phyloP scores from a whole-genome alignment of 1,140 invertebrate species.

The Magallana angulata region DNA sequence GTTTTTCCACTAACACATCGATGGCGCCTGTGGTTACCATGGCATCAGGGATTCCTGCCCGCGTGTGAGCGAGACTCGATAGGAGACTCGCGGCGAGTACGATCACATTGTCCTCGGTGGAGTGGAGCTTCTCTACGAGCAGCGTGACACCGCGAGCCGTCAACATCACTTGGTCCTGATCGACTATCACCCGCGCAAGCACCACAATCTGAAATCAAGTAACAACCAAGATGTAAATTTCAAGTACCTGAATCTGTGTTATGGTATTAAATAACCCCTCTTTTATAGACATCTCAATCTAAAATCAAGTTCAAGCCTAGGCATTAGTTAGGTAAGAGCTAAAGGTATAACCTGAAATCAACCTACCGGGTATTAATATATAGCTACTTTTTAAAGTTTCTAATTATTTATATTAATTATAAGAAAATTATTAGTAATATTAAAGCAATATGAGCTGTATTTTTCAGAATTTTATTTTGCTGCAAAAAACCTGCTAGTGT shows the following conservation, averaged over 20 bases:
- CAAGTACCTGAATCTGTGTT: no score
- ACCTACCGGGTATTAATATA: no score
- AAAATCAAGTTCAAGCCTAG: no score
- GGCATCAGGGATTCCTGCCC: conserved; percentile 79
- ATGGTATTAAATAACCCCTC: no score
- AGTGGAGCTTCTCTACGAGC: conserved; percentile 72
- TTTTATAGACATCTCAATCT: no score
- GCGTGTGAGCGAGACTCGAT: conserved; percentile 77
- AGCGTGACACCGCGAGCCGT: conserved; percentile 76
- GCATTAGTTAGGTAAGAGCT: no score
- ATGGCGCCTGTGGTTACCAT: conserved; percentile 78
- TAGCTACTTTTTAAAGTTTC: no score
- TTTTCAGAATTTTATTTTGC: no score
- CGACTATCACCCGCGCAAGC: conserved; percentile 77
- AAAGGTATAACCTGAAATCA: no score
- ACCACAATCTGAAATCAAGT: conserved; percentile 76
- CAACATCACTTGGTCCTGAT: conserved; percentile 76
- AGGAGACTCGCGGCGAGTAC: conserved; percentile 76
- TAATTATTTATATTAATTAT: no score
- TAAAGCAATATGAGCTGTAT: no score
- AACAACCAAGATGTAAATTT: background rate
- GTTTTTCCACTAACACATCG: conserved; percentile 71
- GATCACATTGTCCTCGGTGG: conserved; percentile 73
- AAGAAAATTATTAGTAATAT: background rate
- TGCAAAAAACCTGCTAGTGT: no score